phyloP scores from a whole-genome alignment of 2,888 invertebrate genomes.

The Stomorhina lunata region DNA sequence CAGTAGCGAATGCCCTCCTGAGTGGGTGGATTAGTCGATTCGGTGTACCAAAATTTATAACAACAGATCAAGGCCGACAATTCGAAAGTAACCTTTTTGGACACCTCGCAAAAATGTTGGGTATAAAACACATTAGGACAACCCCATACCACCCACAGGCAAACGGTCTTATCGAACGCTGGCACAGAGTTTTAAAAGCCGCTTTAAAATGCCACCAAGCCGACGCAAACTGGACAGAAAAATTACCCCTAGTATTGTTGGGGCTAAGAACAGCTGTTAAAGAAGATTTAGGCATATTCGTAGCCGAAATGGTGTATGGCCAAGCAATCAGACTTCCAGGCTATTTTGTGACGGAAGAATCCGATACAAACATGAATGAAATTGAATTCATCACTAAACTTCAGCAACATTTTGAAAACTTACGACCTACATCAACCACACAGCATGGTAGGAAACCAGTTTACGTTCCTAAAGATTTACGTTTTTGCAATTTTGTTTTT shows the following conservation, averaged over 20 bases:
- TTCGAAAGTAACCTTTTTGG: too few relatives aligned
- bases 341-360: too few relatives aligned
- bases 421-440: background rate
- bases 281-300: background rate
- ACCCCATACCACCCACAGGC: constrained; percentile 72
- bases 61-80: too few relatives aligned
- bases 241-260: too few relatives aligned
- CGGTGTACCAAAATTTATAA: constrained; percentile 54
- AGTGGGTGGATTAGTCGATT: background rate
- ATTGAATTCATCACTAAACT: too few relatives aligned
- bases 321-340: too few relatives aligned
- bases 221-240: too few relatives aligned
- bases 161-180: constrained; percentile 65
- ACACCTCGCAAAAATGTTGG: constrained; percentile 52
- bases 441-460: background rate
- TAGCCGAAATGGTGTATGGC: background rate
- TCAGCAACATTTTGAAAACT: background rate
- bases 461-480: too few relatives aligned
- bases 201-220: too few relatives aligned
- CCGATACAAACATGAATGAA: too few relatives aligned
- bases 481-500: too few relatives aligned
- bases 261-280: background rate
- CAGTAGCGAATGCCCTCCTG: background rate
- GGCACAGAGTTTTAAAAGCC: background rate
- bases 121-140: constrained; percentile 61